phyloP scores from a whole-genome alignment of 1,140 invertebrate species.

The Lordiphosa stackelbergi region DNA sequence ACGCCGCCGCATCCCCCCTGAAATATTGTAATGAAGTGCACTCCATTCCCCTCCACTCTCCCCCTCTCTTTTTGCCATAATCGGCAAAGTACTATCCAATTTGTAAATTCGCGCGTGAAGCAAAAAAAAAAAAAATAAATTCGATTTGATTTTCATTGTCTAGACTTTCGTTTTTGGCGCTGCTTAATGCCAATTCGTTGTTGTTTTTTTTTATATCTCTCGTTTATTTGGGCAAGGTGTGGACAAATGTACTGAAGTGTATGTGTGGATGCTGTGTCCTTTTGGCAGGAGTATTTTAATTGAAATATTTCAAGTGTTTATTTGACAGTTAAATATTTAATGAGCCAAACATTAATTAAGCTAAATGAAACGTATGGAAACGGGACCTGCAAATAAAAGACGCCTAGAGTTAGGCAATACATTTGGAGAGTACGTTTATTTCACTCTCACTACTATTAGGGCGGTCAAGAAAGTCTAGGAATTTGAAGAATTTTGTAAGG shows the following conservation, averaged over 20 bases:
- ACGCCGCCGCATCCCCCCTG: conserved; percentile 14
- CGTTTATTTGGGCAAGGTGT: conserved; percentile 43
- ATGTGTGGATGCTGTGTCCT: conserved; percentile 10
- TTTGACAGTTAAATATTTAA: conserved; percentile 69
- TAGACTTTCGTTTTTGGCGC: conserved; percentile 61
- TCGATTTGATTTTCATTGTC: conserved; percentile 75
- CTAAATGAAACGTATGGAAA: conserved; percentile 12
- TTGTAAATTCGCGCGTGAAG: conserved; percentile 47
- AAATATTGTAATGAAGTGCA: conserved; percentile 62
- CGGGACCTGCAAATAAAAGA: neutral
- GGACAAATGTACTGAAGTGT: conserved; percentile 18
- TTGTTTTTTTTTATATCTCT: conserved; percentile 30
- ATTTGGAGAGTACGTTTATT: neutral
- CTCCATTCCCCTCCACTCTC: conserved; percentile 25
- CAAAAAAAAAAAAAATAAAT: conserved; percentile 46
- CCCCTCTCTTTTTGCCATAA: conserved; percentile 1
- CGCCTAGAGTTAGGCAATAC: neutral
- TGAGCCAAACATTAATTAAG: conserved; percentile 59
- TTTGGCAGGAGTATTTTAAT: conserved; percentile 54
- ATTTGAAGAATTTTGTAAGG: no score
- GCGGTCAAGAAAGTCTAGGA: no score
- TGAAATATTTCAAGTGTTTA: conserved; percentile 72
- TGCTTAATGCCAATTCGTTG: conserved; percentile 71
- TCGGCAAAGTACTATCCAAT: conserved; percentile 43
- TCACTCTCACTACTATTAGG: no score